phyloP scores from a whole-genome alignment of 2,797 vertebrate genomes.

The Salmo trutta region DNA sequence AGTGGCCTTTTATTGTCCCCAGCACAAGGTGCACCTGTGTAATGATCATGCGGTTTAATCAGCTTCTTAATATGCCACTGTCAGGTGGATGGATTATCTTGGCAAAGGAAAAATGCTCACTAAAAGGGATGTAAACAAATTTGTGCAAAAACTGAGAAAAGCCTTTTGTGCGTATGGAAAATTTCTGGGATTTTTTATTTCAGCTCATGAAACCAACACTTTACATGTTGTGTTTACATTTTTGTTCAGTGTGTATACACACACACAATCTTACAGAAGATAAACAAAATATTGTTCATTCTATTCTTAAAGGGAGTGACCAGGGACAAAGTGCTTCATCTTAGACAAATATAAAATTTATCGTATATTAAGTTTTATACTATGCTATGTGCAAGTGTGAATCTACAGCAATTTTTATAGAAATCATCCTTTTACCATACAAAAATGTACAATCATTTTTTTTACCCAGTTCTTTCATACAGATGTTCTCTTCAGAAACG shows the following conservation, averaged over 20 bases:
- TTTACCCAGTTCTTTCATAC: neutral
- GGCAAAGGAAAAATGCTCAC: neutral
- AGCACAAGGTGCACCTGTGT: too few species aligned
- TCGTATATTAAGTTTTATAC: neutral
- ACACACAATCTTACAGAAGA: neutral
- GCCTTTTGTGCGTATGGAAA: too few species aligned
- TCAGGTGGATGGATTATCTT: too few species aligned
- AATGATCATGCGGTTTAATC: too few species aligned
- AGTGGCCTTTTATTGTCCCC: too few species aligned
- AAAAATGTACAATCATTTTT: neutral
- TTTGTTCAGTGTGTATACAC: neutral
- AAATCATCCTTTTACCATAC: neutral
- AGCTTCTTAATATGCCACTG: too few species aligned
- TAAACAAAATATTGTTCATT: neutral
- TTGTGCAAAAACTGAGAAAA: too few species aligned
- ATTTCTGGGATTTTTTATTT: too few species aligned
- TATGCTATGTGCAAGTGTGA: neutral
- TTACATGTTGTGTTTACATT: too few species aligned
- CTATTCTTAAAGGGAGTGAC: neutral
- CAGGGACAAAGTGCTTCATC: slow-evolving; percentile 21
- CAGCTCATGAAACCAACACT: too few species aligned
- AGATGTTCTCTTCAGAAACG: neutral
- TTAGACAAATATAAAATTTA: slow-evolving; percentile 17
- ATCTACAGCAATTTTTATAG: neutral
- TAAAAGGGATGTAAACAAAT: too few species aligned